These are phyloP conservation scores for Sebastolobus alascanus DNA, from an alignment of 2,797 vertebrate genomes.

Conservation along the genomic window DNA sequence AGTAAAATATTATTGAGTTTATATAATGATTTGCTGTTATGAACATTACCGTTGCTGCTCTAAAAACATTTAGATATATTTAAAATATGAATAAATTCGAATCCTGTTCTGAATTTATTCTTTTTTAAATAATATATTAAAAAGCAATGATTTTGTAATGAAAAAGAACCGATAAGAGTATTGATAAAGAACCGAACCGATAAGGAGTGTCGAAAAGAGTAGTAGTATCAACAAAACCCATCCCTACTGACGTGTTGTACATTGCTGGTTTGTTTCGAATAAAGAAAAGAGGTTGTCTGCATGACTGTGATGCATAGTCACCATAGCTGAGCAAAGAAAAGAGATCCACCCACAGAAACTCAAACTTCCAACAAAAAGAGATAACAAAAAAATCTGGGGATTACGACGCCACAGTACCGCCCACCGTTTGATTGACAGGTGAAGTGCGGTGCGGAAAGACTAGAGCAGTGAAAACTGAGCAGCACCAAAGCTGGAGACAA, in stretches of 20 bases:
- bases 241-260: neutral
- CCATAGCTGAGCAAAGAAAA: neutral
- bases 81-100: no score
- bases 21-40: no score
- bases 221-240: no score
- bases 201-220: no score
- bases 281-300: neutral
- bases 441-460: neutral
- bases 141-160: no score
- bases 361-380: neutral
- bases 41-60: no score
- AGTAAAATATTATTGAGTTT: no score
- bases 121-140: no score
- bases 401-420: neutral
- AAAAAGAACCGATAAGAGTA: no score
- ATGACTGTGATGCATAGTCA: neutral
- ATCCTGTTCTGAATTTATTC: no score
- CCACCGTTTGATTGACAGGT: constrained; percentile 12
- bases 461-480: neutral
- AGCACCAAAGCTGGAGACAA: neutral
- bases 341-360: constrained; percentile 8
- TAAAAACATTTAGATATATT: no score
- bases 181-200: no score
- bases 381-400: constrained; percentile 8
- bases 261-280: neutral